Percentiles rank a stretch among this genome's conserved stretches.
Conservation (phyloP, 2,888 invertebrate genomes). For the Eretmocerus hayati region DNA sequence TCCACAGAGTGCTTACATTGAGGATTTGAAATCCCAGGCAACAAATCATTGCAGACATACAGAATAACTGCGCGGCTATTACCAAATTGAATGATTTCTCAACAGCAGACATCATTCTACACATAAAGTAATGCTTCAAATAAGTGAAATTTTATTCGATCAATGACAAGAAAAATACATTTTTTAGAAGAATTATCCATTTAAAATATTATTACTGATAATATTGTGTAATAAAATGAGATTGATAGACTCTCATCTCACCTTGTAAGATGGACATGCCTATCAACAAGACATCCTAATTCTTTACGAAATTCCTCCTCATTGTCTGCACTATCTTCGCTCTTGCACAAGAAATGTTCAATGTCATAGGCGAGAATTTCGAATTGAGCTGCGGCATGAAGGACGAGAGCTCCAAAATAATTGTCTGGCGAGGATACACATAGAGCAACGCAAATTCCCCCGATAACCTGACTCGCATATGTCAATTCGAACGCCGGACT, state of each 20-base stretch:
- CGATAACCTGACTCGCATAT: neutral
- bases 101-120: neutral
- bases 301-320: neutral
- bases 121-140: neutral
- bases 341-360: neutral
- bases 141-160: neutral
- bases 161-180: neutral
- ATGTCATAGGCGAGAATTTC: neutral
- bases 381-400: conserved; percentile 1
- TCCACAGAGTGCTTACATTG: neutral
- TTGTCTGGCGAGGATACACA: neutral
- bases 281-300: neutral
- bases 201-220: neutral
- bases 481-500: neutral
- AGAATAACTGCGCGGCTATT: conserved; percentile 1
- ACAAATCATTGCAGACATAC: conserved; percentile 5
- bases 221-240: neutral
- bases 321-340: neutral
- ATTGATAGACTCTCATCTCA: too few species aligned
- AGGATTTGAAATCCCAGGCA: conserved; percentile 8
- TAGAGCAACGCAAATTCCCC: neutral
- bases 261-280: conserved; percentile 1
- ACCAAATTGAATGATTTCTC: conserved; percentile 6
- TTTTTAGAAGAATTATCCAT: neutral
- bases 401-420: neutral